These are phyloP conservation scores for Syngnathus acus DNA, from an alignment of 2,797 vertebrate species.

Conservation along the genomic window DNA sequence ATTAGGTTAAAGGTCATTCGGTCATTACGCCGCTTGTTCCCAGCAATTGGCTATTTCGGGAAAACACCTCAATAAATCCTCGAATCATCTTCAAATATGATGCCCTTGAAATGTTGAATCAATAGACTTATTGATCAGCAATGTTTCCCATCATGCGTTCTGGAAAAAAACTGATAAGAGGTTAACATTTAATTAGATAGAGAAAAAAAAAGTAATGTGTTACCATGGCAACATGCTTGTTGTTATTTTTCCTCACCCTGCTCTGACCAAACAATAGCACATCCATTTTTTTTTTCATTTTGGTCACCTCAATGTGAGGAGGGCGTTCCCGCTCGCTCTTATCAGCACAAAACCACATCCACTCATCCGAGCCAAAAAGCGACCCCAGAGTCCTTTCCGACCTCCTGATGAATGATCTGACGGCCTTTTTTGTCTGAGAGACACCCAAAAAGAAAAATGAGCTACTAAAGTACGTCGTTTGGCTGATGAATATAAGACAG, in stretches of 20 bases:
- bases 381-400: neutral
- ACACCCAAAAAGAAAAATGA: no score
- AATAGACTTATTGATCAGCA: constrained; percentile 2
- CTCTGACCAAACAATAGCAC: neutral
- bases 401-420: neutral
- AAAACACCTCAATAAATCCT: neutral
- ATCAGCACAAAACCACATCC: neutral
- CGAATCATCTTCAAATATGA: neutral
- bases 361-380: neutral
- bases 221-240: neutral
- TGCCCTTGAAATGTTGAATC: neutral
- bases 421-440: neutral
- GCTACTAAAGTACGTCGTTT: neutral
- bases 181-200: constrained; percentile 4
- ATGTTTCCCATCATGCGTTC: neutral
- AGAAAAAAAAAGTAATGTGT: neutral
- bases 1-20: no score
- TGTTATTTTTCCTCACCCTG: no score
- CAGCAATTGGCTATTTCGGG: neutral
- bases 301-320: neutral
- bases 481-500: neutral
- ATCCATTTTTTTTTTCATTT: neutral
- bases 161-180: constrained; percentile 1
- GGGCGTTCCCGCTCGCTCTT: neutral
- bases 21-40: neutral